Evolutionary conservation across 2,797 vertebrate species (phyloP).

Genomic region (Linurgus olivaceus): DNA sequence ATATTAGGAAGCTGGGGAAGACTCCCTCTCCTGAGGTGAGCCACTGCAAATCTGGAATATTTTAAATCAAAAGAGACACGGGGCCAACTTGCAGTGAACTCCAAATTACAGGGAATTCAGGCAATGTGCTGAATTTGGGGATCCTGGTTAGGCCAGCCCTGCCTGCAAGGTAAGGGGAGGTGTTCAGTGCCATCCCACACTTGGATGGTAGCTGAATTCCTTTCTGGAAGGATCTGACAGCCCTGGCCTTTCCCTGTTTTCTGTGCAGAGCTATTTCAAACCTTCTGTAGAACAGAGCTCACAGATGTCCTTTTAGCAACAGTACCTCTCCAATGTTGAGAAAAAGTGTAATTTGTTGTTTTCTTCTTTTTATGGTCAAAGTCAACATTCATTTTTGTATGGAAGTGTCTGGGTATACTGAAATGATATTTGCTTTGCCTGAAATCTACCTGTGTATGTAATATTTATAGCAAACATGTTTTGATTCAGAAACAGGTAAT

Average conservation of each 20-base stretch:
- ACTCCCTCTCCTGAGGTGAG: constrained; percentile 4
- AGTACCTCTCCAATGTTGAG: not conserved
- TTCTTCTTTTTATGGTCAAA: not conserved
- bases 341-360: not conserved
- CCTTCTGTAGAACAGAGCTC: not conserved
- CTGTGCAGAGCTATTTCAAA: not conserved
- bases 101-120: not conserved
- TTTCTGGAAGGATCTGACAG: not conserved
- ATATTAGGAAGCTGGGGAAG: constrained; percentile 16
- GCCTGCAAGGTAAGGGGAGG: not conserved
- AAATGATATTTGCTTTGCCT: not conserved
- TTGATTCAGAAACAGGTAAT: not conserved
- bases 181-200: not conserved
- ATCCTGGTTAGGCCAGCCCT: not conserved
- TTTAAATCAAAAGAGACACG: constrained; percentile 8
- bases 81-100: not conserved
- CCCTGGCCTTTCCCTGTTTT: not conserved
- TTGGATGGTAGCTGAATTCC: not conserved
- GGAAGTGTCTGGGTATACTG: not conserved
- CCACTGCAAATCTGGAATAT: constrained; percentile 6
- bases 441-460: not conserved
- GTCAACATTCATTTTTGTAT: not conserved
- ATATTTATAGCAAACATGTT: not conserved
- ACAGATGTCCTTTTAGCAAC: not conserved
- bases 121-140: not conserved